Evolutionary conservation across 1,140 invertebrate species (phyloP), one percentile per base, ranked within the genome.

Genomic region (Riptortus pedestris): DNA sequence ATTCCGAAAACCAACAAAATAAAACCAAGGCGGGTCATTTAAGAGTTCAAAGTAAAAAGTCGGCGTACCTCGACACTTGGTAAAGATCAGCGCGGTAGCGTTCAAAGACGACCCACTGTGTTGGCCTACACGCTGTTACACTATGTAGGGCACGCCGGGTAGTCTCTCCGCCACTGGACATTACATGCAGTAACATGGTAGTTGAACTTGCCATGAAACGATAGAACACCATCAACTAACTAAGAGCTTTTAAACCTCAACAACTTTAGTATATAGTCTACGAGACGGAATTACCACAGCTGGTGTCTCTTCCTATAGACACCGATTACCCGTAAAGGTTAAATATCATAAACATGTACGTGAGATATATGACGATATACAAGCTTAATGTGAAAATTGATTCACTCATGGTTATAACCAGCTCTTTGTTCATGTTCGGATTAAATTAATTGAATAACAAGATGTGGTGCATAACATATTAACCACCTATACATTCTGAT

Each of bases 271-370:
- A 88, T 89, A 87, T 83, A 85, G 85, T 88, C 85, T 85, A 85
- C 85, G 84, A 88, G 87, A 85, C 87, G 85, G 86, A 88, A 86
- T 90, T 89, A 88, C 87, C 86, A 86, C 87, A 81, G 84, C 84
- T 85, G 86, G 86, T 88, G 85, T 85, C 85, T 87, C 84, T n/a
- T n/a, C n/a, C n/a, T n/a, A n/a, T n/a, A n/a, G n/a, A n/a, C n/a
- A n/a, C n/a, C n/a, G n/a, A n/a, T n/a, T n/a, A n/a, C n/a, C n/a
- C n/a, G n/a, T n/a, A n/a, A n/a, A n/a, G n/a, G n/a, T n/a, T n/a
- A n/a, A n/a, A n/a, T n/a, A n/a, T n/a, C n/a, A n/a, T n/a, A n/a
- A n/a, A n/a, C n/a, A n/a, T n/a, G n/a, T n/a, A n/a, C n/a, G n/a
- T n/a, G n/a, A n/a, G n/a, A n/a, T n/a, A n/a, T n/a, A n/a, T n/a